Evolutionary conservation across 2,113 vertebrate genomes (phyloP).

Genomic region (Bucco capensis): DNA sequence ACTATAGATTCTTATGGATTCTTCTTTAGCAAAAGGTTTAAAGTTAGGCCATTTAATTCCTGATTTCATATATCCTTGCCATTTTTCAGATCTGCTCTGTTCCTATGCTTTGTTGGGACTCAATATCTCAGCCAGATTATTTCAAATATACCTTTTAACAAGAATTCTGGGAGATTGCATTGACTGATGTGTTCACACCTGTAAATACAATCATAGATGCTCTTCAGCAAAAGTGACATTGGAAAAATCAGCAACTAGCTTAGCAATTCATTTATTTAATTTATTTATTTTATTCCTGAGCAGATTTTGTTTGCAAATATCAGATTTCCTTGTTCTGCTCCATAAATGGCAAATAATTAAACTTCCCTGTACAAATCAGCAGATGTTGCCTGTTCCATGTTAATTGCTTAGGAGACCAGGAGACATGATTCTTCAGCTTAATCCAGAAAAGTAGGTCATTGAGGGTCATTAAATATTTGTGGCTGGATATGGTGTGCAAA

Average conservation of each 20-base stretch:
- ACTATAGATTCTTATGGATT: background rate
- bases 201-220: background rate
- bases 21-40: background rate
- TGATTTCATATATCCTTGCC: background rate
- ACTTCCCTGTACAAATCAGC: background rate
- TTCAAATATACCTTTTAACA: background rate
- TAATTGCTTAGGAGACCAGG: background rate
- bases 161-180: background rate
- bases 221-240: background rate
- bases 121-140: background rate
- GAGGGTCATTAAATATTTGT: background rate
- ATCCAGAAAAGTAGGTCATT: background rate
- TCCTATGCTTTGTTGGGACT: background rate
- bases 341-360: background rate
- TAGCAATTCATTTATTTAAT: background rate
- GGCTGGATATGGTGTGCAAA: background rate
- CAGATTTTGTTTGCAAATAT: background rate
- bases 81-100: background rate
- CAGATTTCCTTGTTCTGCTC: background rate
- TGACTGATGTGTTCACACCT: background rate
- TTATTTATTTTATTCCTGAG: background rate
- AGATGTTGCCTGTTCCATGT: background rate
- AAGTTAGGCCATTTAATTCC: background rate
- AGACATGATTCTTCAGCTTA: background rate
- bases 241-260: background rate